These are phyloP conservation scores for Pyrochroa serraticornis DNA, from an alignment of 2,888 invertebrate genomes.

Conservation along the genomic window DNA sequence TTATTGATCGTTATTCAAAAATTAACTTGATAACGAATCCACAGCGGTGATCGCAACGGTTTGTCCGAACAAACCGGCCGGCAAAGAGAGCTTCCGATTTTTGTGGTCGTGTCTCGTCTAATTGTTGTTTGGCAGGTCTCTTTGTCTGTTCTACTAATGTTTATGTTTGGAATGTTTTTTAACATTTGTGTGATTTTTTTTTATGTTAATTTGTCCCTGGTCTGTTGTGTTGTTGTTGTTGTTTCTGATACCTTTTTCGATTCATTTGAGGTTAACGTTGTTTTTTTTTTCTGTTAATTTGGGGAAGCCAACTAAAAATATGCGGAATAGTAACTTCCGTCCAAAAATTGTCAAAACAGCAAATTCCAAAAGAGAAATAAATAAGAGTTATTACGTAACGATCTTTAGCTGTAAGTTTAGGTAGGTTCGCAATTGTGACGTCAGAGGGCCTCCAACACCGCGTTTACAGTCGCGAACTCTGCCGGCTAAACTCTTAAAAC, in stretches of 20 bases:
- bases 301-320: slow-evolving; percentile 50
- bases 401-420: no score
- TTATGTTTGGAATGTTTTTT: slow-evolving; percentile 52
- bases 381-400: slow-evolving; percentile 23
- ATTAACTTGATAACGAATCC: neutral
- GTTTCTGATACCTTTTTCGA: slow-evolving; percentile 34
- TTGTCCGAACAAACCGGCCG: slow-evolving; percentile 10
- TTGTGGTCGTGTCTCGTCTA: slow-evolving; percentile 13
- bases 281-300: slow-evolving; percentile 40
- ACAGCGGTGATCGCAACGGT: neutral
- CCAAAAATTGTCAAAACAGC: slow-evolving; percentile 5
- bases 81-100: slow-evolving; percentile 24
- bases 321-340: slow-evolving; percentile 11
- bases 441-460: no score
- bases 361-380: slow-evolving; percentile 23
- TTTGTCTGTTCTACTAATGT: slow-evolving; percentile 37
- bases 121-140: slow-evolving; percentile 20
- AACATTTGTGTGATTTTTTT: slow-evolving; percentile 35
- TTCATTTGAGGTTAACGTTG: slow-evolving; percentile 10
- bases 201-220: slow-evolving; percentile 53
- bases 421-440: no score
- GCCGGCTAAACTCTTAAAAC: neutral
- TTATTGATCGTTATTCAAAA: neutral
- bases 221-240: slow-evolving; percentile 52
- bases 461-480: no score